Evolutionary conservation across 2,888 invertebrate species (phyloP), one percentile per base, ranked within the genome.

Genomic region (Archips crataeganus): DNA sequence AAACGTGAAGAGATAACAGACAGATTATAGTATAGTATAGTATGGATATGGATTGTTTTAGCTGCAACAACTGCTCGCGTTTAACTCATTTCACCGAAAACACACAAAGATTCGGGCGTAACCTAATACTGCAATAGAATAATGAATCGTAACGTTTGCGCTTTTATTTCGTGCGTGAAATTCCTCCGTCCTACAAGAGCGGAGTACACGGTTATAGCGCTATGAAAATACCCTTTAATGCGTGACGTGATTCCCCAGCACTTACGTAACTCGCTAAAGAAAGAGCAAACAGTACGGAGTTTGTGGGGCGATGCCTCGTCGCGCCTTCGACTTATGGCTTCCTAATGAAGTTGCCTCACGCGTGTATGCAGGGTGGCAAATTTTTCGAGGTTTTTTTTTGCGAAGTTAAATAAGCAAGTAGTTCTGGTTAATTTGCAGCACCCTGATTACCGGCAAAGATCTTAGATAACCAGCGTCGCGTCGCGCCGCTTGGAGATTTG

Each of bases 321-420:
- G 81, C 81, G 79, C 79, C 85, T 82, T 79, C 85, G 83, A 85
- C 89, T 89, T 91, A 91, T 87, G 89, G 89, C 88, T 91, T 91
- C 90, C 86, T 92, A 92, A 92, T 89, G 89, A 92, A 92, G 89
- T 91, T 91, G 90, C 87, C 87, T 86, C 81, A 78, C 34, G 60
- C 69, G 69, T 63, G 0, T 47, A 64, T n/a, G 51, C 57, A 74
- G 69, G 64, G 65, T 69, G 74, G 1, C 23, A 57, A 49, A 9
- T 9, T 39, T 65, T 64, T 45, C 39, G 6, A 3, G 42, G 23
- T 36, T 36, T 36, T 39, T 36, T 39, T 39, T 39, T 39, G 39
- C 6, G 3, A 39, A 6, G 39, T 39, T 39, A 39, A 39, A 39
- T 39, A 6, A 39, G 39, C 6, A 39, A 4, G 6, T 39, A 39